phyloP scores from a whole-genome alignment of 53 echinoderm and acorn worm genomes.

The Holothuria scabra region DNA sequence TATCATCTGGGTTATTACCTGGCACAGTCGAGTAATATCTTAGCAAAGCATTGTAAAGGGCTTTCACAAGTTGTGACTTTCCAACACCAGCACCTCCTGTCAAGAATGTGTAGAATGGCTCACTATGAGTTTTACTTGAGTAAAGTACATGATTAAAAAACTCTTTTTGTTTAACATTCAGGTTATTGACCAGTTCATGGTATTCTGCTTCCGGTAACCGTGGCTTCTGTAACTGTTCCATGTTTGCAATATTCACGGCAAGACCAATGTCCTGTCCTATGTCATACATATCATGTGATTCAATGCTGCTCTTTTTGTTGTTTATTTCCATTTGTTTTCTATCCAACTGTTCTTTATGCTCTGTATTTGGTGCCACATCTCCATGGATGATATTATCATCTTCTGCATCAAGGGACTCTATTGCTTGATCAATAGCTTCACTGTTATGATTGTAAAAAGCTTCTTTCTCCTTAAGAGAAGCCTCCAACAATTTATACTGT shows the following conservation, averaged over 20 bases:
- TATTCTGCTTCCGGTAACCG: conserved; percentile 6
- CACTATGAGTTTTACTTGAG: conserved; percentile 30
- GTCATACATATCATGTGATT: conserved; percentile 15
- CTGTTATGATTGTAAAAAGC: conserved; percentile 7
- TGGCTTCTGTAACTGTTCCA: conserved; percentile 14
- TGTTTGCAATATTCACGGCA: conserved; percentile 15
- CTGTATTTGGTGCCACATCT: conserved; percentile 12
- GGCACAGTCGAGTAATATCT: not conserved
- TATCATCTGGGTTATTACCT: too few species aligned
- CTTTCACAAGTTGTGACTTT: conserved; percentile 21
- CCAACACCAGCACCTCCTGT: conserved; percentile 57
- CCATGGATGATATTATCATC: not conserved
- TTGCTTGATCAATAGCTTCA: conserved; percentile 23
- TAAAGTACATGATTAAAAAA: conserved; percentile 41
- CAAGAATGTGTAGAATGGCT: conserved; percentile 33
- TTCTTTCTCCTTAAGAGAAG: not conserved
- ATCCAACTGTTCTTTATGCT: conserved; percentile 14
- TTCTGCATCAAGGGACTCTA: not conserved
- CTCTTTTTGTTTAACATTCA: conserved; percentile 49
- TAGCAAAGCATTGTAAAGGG: not conserved
- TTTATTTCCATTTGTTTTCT: not conserved
- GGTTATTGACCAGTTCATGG: not conserved
- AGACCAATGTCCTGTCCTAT: conserved; percentile 39
- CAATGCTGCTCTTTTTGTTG: not conserved
- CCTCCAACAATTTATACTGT: not conserved